Conservation (phyloP, 2,888 invertebrate species). For the Thyatira batis region DNA sequence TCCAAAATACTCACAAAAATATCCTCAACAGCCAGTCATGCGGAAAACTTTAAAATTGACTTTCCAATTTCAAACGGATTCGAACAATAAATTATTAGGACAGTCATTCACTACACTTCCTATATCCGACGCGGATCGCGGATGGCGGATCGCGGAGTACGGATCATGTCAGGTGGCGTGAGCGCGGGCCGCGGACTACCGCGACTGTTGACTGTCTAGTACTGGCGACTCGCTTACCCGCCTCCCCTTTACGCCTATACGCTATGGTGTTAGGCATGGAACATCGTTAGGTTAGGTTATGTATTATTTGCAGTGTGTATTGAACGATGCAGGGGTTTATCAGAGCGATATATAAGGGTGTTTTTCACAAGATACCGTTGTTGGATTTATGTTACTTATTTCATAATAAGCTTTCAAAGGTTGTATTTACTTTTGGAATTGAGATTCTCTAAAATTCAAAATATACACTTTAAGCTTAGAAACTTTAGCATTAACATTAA, state of each 20-base stretch:
- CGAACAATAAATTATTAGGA: constrained; percentile 37
- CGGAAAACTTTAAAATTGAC: constrained; percentile 30
- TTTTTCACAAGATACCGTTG: no score
- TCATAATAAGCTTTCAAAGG: no score
- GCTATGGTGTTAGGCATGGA: constrained; percentile 1
- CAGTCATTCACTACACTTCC: constrained; percentile 73
- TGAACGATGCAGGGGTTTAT: no score
- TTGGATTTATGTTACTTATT: no score
- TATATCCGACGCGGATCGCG: constrained; percentile 39
- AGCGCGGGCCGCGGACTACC: background rate
- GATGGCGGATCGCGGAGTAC: constrained; percentile 48
- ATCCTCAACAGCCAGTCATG: constrained; percentile 28
- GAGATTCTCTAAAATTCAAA: no score
- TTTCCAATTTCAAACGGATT: constrained; percentile 49
- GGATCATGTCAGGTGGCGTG: constrained; percentile 40
- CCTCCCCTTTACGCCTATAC: constrained; percentile 9
- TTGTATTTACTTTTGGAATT: no score
- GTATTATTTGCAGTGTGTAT: background rate
- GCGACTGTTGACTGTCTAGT: background rate
- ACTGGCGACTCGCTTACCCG: constrained; percentile 1
- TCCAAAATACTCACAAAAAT: constrained; percentile 17
- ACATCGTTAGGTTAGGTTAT: constrained; percentile 4
- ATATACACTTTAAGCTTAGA: no score
- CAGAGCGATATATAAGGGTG: no score
- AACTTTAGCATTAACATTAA: no score